These are phyloP conservation scores for Microtus pennsylvanicus DNA, from an alignment of 2,113 vertebrate genomes.

Conservation along the genomic window DNA sequence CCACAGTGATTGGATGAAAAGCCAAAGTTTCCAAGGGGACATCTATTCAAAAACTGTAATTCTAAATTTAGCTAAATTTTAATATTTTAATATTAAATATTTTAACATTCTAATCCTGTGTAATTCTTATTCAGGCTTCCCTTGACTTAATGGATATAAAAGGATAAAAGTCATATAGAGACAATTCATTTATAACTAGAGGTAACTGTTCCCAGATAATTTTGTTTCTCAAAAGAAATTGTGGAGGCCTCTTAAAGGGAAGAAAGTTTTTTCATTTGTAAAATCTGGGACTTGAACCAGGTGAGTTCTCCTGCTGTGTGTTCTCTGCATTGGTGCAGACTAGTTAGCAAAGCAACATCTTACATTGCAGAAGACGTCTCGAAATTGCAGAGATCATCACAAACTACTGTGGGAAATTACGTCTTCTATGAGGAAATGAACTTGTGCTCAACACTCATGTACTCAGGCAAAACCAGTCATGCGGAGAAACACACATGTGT, in stretches of 20 bases:
- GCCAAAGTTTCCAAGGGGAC: constrained; percentile 33
- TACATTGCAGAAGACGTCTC: constrained; percentile 12
- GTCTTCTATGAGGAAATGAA: background rate
- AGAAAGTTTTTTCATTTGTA: constrained; percentile 39
- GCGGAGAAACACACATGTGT: background rate
- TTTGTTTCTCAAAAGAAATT: constrained; percentile 17
- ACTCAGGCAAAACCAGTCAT: background rate
- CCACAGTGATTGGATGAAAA: background rate
- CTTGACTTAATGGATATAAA: constrained; percentile 25
- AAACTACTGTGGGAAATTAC: background rate
- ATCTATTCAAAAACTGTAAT: background rate
- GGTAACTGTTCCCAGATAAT: background rate
- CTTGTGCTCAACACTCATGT: background rate
- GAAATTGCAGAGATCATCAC: background rate
- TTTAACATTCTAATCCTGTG: background rate
- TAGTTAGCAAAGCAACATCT: constrained; percentile 26
- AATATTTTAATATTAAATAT: constrained; percentile 33
- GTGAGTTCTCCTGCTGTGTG: background rate
- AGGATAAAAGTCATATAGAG: background rate
- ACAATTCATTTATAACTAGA: constrained; percentile 49
- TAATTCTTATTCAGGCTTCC: constrained; percentile 23
- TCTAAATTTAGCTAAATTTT: constrained; percentile 1
- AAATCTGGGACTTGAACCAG: constrained; percentile 14
- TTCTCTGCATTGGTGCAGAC: background rate
- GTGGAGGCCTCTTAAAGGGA: background rate